Evolutionary conservation across 2,113 vertebrate genomes (phyloP).

Genomic region (Apteryx owenii): DNA sequence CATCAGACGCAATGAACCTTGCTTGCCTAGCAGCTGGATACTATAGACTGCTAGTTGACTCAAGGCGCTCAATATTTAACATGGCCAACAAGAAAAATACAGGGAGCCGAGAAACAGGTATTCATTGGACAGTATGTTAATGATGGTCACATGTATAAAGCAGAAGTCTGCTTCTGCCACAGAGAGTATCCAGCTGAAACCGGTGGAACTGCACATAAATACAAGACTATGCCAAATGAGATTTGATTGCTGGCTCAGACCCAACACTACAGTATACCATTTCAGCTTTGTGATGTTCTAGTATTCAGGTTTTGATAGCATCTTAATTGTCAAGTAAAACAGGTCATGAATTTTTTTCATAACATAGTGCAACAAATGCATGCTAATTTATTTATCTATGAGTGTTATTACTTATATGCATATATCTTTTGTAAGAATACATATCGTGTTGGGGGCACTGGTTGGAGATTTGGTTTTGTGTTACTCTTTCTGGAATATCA

Average conservation of each 20-base stretch:
- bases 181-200: neutral
- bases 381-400: neutral
- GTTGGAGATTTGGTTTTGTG: neutral
- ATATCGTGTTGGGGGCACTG: neutral
- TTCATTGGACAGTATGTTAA: neutral
- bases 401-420: neutral
- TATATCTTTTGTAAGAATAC: neutral
- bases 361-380: neutral
- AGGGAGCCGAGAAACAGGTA: slow-evolving; percentile 83
- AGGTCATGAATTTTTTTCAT: neutral
- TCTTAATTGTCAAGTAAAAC: neutral
- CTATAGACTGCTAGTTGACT: slow-evolving; percentile 95
- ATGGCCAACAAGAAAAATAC: slow-evolving; percentile 91
- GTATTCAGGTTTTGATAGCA: neutral
- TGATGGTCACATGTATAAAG: neutral
- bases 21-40: slow-evolving; percentile 98
- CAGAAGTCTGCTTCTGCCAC: neutral
- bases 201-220: neutral
- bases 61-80: slow-evolving; percentile 96
- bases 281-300: neutral
- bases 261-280: neutral
- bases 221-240: neutral
- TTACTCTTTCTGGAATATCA: neutral
- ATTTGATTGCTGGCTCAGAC: neutral
- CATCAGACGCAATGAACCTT: slow-evolving; percentile 97